Evolutionary conservation across 2,113 vertebrate genomes (phyloP), one percentile per base, ranked within the genome.

Genomic region (Hystrix cristata): DNA sequence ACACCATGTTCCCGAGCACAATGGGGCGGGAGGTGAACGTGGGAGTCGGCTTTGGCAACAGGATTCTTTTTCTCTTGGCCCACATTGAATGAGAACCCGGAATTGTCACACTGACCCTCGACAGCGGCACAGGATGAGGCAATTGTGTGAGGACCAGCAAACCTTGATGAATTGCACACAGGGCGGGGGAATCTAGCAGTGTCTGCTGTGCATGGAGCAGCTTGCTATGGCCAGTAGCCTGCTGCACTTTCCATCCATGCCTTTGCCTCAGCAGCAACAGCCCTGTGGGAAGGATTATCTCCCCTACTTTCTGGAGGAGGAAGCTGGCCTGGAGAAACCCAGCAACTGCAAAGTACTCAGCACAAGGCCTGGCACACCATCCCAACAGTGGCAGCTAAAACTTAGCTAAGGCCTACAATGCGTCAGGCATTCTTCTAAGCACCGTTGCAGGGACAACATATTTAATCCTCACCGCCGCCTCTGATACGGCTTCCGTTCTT

Each of bases 31-130:
- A 87, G 72, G 67, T n/a, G 85, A 85, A 62, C 0, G 0, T 14
- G 34, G 93, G 87, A 74, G 88, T 46, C 3, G 6, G 62, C 80
- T 67, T 62, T 57, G 84, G 55, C 53, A 48, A 82, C 21, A 88
- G 92, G 67, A 79, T 82, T 59, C 71, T 90, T 64, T 90, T 91
- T 86, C 89, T 79, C 74, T 83, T 3, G 0, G 84, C 81, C 84
- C 65, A 29, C 25, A 25, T 85, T 57, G 95, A 96, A 96, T 82
- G 90, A 85, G 76, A 86, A 88, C 57, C 80, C 11, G 48, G 92
- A 55, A 95, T 90, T 94, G 86, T 95, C 4, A 2, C 57, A 7
- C 94, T 96, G 96, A 97, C 93, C 94, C 96, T 92, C 18, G 23
- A 81, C 81, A 62, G 85, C 48, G 57, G 88, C 88, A 3, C 34